These are phyloP conservation scores for Stichopus horrens DNA, from an alignment of 53 echinoderm and acorn worm genomes.

Conservation along the genomic window DNA sequence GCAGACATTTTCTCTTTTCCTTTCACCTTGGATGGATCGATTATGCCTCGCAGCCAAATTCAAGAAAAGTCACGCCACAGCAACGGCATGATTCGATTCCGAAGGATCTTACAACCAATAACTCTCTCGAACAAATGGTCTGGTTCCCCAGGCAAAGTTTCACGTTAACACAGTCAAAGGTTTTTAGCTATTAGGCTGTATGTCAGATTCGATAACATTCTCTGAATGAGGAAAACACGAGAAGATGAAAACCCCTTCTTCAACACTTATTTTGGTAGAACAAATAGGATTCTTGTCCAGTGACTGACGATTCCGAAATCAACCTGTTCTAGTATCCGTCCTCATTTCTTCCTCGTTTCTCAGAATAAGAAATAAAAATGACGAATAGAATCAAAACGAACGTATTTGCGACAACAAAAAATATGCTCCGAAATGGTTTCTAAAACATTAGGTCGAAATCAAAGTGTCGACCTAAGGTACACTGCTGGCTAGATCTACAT, in stretches of 20 bases:
- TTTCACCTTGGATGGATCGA: background rate
- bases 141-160: background rate
- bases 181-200: background rate
- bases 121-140: background rate
- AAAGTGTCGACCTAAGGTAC: no score
- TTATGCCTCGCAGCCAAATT: background rate
- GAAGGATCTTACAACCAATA: background rate
- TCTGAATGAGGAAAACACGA: background rate
- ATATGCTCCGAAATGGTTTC: no score
- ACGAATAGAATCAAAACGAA: no score
- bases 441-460: no score
- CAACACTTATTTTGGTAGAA: background rate
- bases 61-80: background rate
- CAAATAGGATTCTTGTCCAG: background rate
- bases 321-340: background rate
- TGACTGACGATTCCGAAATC: background rate
- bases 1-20: no score
- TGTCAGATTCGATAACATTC: background rate
- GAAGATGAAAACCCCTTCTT: background rate
- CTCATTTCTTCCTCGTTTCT: background rate
- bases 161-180: background rate
- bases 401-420: no score
- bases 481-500: no score
- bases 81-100: background rate
- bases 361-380: no score